Conservation (phyloP, 2,113 vertebrate species). For the Oryzias melastigma region DNA sequence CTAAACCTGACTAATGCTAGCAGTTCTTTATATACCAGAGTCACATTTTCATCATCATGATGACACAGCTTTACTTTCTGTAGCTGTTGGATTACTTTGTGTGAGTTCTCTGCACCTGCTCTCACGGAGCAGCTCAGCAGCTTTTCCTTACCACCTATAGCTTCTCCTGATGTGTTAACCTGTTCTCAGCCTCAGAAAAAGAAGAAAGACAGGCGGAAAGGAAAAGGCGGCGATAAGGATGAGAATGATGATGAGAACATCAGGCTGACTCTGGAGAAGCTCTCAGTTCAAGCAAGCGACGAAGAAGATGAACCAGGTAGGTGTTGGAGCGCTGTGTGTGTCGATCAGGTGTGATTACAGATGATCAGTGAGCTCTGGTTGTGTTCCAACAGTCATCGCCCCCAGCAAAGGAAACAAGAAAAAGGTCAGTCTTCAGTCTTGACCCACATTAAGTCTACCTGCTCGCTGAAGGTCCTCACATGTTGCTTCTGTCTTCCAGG, state of each 20-base stretch:
- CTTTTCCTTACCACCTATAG: too few species aligned
- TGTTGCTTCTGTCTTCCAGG: conserved; percentile 61
- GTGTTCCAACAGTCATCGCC: conserved; percentile 41
- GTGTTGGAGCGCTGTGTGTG: background rate
- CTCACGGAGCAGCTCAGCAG: too few species aligned
- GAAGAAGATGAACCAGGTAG: conserved; percentile 77
- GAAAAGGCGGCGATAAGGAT: conserved; percentile 73
- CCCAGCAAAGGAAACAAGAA: conserved; percentile 68
- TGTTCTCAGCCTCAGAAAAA: conserved; percentile 78
- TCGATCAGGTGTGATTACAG: background rate
- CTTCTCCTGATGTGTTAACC: background rate
- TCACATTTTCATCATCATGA: too few species aligned
- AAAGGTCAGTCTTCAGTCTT: conserved; percentile 57
- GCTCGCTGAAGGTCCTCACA: background rate
- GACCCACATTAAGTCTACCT: background rate
- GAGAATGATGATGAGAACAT: conserved; percentile 77
- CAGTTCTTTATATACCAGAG: too few species aligned
- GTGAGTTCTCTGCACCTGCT: too few species aligned
- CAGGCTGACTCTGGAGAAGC: conserved; percentile 82
- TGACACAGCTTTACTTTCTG: too few species aligned
- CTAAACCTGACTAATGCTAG: too few species aligned
- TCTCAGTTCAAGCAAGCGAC: conserved; percentile 82
- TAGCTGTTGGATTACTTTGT: too few species aligned
- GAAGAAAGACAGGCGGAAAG: conserved; percentile 83
- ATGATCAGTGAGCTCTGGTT: background rate